These are phyloP conservation scores for Danio aesculapii DNA, from an alignment of 2,797 vertebrate genomes.

Conservation along the genomic window DNA sequence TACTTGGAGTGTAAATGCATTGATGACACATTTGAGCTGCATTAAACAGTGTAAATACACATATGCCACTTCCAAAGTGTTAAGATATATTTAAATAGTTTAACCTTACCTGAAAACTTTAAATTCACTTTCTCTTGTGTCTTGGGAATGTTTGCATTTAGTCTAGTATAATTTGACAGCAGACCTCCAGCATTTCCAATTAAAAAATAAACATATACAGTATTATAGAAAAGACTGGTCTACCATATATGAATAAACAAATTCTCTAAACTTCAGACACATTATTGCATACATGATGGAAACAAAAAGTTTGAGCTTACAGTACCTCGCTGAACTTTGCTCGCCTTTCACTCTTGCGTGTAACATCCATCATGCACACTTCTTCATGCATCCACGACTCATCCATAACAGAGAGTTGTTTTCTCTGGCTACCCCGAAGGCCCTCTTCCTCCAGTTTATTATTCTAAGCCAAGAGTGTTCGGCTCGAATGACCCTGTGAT, in stretches of 20 bases:
- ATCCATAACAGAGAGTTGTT: slow-evolving; percentile 56
- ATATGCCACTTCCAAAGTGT: no score
- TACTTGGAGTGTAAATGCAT: no score
- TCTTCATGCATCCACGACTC: slow-evolving; percentile 46
- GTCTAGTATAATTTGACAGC: no score
- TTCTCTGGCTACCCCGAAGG: slow-evolving; percentile 55
- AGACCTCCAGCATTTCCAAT: slow-evolving; percentile 23
- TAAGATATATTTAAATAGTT: no score
- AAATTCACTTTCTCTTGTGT: no score
- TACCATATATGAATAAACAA: no score
- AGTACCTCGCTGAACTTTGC: slow-evolving; percentile 15
- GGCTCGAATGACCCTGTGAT: slow-evolving; percentile 46
- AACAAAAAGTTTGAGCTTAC: slow-evolving; percentile 14
- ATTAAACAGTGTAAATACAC: no score
- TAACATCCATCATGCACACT: slow-evolving; percentile 29
- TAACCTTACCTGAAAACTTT: no score
- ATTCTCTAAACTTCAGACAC: neutral
- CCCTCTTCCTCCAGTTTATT: slow-evolving; percentile 48
- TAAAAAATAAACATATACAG: slow-evolving; percentile 35
- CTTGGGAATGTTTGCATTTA: no score
- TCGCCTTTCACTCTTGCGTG: slow-evolving; percentile 7
- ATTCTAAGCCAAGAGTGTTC: slow-evolving; percentile 56
- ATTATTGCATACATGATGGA: slow-evolving; percentile 1
- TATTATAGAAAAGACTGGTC: no score
- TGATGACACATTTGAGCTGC: no score